Evolutionary conservation across 2,888 invertebrate genomes (phyloP).

Genomic region (Tortrix viridana): DNA sequence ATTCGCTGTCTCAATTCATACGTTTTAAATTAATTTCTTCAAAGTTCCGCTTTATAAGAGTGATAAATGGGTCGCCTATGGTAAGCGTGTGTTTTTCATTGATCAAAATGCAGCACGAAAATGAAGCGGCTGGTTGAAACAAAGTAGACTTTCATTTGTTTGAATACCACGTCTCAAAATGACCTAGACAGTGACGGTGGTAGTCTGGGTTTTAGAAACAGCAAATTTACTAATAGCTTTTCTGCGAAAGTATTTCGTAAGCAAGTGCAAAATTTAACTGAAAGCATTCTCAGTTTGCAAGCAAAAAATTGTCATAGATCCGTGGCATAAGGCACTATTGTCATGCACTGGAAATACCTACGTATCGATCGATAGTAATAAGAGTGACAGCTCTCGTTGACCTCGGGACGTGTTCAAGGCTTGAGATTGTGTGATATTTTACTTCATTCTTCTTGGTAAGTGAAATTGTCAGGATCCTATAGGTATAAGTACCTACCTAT

Average conservation of each 20-base stretch:
- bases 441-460: constrained; percentile 24
- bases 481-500: no score
- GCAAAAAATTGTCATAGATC: no score
- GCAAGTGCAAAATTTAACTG: no score
- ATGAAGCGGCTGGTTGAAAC: constrained; percentile 25
- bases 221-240: background rate
- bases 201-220: background rate
- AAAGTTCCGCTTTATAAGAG: background rate
- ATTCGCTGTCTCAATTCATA: constrained; percentile 5
- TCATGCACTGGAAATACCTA: background rate
- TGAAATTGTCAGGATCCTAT: constrained; percentile 19
- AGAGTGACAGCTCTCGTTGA: constrained; percentile 25
- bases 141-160: constrained; percentile 28
- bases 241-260: background rate
- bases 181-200: background rate
- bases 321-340: background rate
- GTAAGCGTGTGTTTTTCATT: constrained; percentile 33
- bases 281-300: no score
- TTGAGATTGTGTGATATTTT: constrained; percentile 5
- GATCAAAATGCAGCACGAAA: constrained; percentile 35
- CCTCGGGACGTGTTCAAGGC: constrained; percentile 34
- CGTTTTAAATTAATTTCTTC: constrained; percentile 16
- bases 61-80: constrained; percentile 32
- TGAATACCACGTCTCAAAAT: constrained; percentile 10
- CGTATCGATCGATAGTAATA: constrained; percentile 27